These are phyloP conservation scores for Scaptomyza tumidula DNA, from an alignment of 2,888 invertebrate species.

Conservation along the genomic window DNA sequence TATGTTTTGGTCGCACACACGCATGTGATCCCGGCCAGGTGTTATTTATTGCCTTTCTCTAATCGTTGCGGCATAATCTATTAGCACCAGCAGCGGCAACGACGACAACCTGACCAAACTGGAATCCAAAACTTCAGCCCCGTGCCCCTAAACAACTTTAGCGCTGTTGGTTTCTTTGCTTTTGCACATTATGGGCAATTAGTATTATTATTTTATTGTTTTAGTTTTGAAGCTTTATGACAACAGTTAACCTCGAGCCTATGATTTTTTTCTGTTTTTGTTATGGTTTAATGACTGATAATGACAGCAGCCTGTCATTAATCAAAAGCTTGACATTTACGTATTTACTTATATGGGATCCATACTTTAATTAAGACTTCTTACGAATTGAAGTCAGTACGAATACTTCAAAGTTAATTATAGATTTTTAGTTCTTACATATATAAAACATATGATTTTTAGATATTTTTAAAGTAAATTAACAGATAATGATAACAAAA, in stretches of 20 bases:
- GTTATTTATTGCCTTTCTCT: slow-evolving; percentile 83
- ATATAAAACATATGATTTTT: background rate
- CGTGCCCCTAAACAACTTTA: slow-evolving; percentile 1
- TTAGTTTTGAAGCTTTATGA: slow-evolving; percentile 66
- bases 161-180: slow-evolving; percentile 25
- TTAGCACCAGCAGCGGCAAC: slow-evolving; percentile 64
- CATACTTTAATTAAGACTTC: slow-evolving; percentile 7
- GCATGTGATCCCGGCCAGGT: slow-evolving; percentile 84
- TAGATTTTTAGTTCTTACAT: background rate
- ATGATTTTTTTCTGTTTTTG: slow-evolving; percentile 38
- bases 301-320: slow-evolving; percentile 43
- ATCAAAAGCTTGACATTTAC: slow-evolving; percentile 43
- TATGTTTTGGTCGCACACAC: slow-evolving; percentile 61
- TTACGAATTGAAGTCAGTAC: background rate
- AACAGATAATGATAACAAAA: too few species aligned
- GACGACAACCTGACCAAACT: slow-evolving; percentile 34
- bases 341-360: background rate
- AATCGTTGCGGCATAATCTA: slow-evolving; percentile 84
- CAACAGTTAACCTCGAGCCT: slow-evolving; percentile 38
- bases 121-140: slow-evolving; percentile 7
- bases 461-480: too few species aligned
- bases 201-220: slow-evolving; percentile 69
- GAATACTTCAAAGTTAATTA: too few species aligned
- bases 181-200: slow-evolving; percentile 74
- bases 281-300: slow-evolving; percentile 53